A percentile compares a stretch with the other conserved stretches of the same genome.
Conservation (phyloP, 2,113 vertebrate genomes). For the Zootoca vivipara region DNA sequence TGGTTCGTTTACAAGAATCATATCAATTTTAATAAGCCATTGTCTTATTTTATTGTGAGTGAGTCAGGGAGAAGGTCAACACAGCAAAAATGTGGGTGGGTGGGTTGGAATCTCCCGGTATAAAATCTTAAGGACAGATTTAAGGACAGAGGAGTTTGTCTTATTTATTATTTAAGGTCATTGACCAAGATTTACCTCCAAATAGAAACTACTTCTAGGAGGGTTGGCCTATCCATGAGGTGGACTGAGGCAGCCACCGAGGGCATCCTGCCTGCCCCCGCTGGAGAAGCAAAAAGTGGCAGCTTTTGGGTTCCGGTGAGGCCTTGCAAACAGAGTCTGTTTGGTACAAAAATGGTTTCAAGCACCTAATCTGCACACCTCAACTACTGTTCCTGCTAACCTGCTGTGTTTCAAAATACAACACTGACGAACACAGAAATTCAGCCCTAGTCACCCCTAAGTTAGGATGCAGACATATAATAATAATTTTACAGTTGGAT, state of each 20-base stretch:
- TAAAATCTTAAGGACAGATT: not conserved
- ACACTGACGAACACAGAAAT: not conserved
- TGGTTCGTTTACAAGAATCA: slow-evolving; percentile 3
- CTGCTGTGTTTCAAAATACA: not conserved
- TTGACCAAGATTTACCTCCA: not conserved
- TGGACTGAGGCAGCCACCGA: no score
- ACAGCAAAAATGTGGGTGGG: not conserved
- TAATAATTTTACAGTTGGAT: not conserved
- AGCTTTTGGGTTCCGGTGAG: no score
- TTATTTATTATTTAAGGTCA: not conserved
- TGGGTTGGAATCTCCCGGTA: not conserved
- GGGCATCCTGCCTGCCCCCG: no score
- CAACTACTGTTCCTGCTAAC: not conserved
- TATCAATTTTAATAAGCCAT: not conserved
- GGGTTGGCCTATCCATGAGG: no score
- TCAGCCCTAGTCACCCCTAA: not conserved
- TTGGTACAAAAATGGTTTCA: no score
- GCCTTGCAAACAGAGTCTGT: no score
- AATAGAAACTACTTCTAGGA: not conserved
- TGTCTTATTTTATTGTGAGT: not conserved
- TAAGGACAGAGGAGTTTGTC: not conserved
- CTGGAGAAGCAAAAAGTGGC: no score
- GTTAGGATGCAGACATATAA: not conserved
- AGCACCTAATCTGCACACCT: not conserved
- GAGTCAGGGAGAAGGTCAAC: not conserved